Base-by-base conservation (phyloP, 1,140 invertebrate species). In the Paracyclopina nana region DNA sequence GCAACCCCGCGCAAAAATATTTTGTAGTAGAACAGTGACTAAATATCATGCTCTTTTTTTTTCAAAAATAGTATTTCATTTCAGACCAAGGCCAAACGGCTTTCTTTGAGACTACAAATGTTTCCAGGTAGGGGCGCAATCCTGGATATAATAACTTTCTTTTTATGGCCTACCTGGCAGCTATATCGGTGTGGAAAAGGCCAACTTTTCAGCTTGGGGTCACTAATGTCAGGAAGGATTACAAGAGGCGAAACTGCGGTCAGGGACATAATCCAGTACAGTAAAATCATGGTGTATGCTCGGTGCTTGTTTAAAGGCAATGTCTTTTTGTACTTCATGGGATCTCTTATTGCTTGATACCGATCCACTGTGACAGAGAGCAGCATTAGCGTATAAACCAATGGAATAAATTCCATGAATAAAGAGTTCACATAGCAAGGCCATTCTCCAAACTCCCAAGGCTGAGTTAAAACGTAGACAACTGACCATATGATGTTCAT, bases 161-260 rank as follows among this genome's bases (percentile, higher is more conserved):
- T 38, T 38, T 38, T 3, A 16, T 3, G 14, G 25, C 24, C 30
- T 30, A 48, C 45, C 45, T 48, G 45, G 30, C 45, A 48, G n/a
- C 45, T 48, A 20, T 48, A 48, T 29, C 45, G 45, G 30, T 28
- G 16, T 2, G 45, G 45, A 48, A 48, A 48, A 12, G 45, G 45
- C 27, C 20, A 31, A 48, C 20, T 38, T 9, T 38, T 20, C 34
- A 38, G 8, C n/a, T n/a, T n/a, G 40, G 24, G 6, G 40, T 22
- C 6, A 42, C 14, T 14, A 42, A 42, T n/a, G n/a, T n/a, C n/a
- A 20, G 20, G n/a, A 38, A 16, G 14, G 34, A 38, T 8, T 9
- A 38, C 14, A 38, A 48, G 11, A 4, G 45, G 45, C 16, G 28
- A 29, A 12, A 29, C 45, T 5, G 27, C n/a, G 9, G 12, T 4